Evolutionary conservation across 2,888 invertebrate genomes (phyloP).

Genomic region (Griposia aprilina): DNA sequence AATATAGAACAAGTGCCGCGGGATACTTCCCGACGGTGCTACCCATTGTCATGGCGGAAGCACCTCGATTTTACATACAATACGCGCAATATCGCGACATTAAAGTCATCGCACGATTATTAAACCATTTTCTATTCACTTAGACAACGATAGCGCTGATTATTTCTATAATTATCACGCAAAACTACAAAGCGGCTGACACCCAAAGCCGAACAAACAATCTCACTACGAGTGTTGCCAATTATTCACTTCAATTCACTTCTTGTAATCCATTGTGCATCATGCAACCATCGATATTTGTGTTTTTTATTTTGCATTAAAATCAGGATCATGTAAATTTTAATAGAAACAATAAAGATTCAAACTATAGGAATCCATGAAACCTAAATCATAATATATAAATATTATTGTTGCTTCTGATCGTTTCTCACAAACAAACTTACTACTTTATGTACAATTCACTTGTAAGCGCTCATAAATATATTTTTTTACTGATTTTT

Average conservation of each 20-base stretch:
- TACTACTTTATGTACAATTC: neutral
- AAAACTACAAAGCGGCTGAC: slow-evolving; percentile 88
- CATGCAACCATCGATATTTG: too few species aligned
- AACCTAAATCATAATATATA: too few species aligned
- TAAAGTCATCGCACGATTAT: slow-evolving; percentile 82
- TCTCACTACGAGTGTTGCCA: slow-evolving; percentile 78
- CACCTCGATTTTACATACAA: slow-evolving; percentile 82
- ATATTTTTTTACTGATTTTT: neutral
- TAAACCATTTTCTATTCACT: slow-evolving; percentile 85
- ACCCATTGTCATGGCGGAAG: slow-evolving; percentile 89
- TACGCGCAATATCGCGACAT: slow-evolving; percentile 76
- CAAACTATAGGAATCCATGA: neutral
- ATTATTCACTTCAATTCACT: neutral
- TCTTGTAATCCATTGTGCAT: neutral
- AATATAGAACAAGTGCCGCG: slow-evolving; percentile 85
- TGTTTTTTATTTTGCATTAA: neutral
- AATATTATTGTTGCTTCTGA: neutral
- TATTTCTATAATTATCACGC: slow-evolving; percentile 83
- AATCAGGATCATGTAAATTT: neutral
- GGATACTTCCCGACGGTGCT: slow-evolving; percentile 83
- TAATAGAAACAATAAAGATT: neutral
- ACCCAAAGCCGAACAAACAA: slow-evolving; percentile 91
- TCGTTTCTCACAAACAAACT: neutral
- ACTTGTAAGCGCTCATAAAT: neutral
- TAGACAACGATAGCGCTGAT: slow-evolving; percentile 79